Evolutionary conservation across 2,888 invertebrate species (phyloP), one percentile per base, ranked within the genome.

Genomic region (Drosophila cognata): DNA sequence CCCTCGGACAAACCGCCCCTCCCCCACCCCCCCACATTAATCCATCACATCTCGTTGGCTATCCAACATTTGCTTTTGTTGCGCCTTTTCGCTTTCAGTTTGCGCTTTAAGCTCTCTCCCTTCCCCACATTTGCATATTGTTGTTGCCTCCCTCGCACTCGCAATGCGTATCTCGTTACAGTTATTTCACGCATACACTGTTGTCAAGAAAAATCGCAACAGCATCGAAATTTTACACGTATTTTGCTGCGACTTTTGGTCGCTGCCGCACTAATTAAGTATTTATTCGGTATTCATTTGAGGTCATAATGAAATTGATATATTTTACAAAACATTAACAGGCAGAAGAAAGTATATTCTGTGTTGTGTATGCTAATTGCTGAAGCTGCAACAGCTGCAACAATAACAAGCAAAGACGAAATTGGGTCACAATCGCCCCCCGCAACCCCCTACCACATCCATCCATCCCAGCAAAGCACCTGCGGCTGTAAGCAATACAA

Each of bases 101-200:
- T 74, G 81, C 83, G 81, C 78, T 87, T 89, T 65, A 84, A 89
- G 2, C 46, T 46, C 46, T 25, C n/a, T 10, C 6, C 35, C 50
- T 33, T 21, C 21, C 43, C n/a, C 8, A 25, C 25, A 46, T 10
- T 41, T 13, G 31, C 21, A 21, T 33, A 55, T 43, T 65, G 55
- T 53, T 46, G 43, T 21, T 46, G 8, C 57, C 50, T 28, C 28
- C 50, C 58, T 66, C 51, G 56, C 13, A 18, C 55, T 16, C 28
- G 46, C 57, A 61, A 57, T 77, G 71, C 60, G 62, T 81, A 71
- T 63, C 62, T 70, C 69, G 88, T 84, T 87, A 78, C 83, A 82
- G 74, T 89, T 87, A 87, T 88, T 87, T 89, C 75, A 87, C 88
- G 89, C 83, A 73, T 69, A 81, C 88, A 84, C 64, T 89, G 79